Conservation (phyloP, 2,888 invertebrate genomes). For the Epicampocera succincta region DNA sequence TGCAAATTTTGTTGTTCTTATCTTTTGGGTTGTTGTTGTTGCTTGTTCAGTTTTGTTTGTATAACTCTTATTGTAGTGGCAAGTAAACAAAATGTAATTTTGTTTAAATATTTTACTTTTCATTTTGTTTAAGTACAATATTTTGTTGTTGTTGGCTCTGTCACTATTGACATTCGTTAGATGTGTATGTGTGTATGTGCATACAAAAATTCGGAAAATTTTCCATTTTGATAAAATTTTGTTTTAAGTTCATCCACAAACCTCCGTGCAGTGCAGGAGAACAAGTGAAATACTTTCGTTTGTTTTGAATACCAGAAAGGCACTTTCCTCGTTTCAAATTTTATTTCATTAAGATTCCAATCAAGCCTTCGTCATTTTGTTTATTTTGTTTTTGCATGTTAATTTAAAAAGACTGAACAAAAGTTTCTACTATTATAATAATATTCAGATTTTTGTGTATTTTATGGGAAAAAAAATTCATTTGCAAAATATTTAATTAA, state of each 20-base stretch:
- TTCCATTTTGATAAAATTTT: no score
- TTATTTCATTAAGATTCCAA: conserved; percentile 61
- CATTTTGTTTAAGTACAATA: conserved; percentile 45
- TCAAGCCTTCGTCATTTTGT: conserved; percentile 54
- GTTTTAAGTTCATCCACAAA: no score
- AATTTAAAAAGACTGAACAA: conserved; percentile 1
- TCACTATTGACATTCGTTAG: neutral
- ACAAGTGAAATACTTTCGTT: neutral
- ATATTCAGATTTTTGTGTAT: no score
- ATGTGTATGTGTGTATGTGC: neutral
- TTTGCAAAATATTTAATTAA: no score
- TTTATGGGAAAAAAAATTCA: no score
- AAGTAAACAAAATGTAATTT: conserved; percentile 62
- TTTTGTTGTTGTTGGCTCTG: neutral
- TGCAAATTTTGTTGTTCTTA: conserved; percentile 53
- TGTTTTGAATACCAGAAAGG: conserved; percentile 5
- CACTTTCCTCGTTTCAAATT: conserved; percentile 19
- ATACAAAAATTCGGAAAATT: no score
- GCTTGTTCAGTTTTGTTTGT: conserved; percentile 6
- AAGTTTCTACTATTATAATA: neutral
- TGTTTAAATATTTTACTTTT: conserved; percentile 65
- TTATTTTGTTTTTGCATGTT: neutral
- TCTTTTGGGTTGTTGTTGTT: conserved; percentile 18
- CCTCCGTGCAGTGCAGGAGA: neutral
- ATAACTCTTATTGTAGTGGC: conserved; percentile 30